phyloP scores from a whole-genome alignment of 2,888 invertebrate genomes.

The Synergus japonicus region DNA sequence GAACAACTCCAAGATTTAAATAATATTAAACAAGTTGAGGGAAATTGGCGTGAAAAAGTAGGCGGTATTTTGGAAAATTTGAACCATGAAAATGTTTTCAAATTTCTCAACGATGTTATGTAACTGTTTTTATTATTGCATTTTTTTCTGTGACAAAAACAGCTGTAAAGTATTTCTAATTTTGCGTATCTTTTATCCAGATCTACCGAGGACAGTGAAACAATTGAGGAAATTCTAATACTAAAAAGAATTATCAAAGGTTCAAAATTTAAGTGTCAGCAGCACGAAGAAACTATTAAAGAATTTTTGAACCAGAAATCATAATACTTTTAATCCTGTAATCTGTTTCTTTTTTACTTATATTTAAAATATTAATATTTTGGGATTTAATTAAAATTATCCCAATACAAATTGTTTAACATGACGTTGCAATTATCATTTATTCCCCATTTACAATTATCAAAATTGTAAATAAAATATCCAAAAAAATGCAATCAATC shows the following conservation, averaged over 20 bases:
- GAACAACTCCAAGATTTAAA: not conserved
- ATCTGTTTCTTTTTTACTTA: not conserved
- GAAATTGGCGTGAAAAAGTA: not conserved
- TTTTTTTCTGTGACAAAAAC: not conserved
- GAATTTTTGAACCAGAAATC: not conserved
- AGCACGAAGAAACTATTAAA: slow-evolving; percentile 17
- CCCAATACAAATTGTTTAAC: not conserved
- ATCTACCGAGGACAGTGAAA: not conserved
- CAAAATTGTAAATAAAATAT: not conserved
- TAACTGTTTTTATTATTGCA: not conserved
- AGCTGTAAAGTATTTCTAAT: not conserved
- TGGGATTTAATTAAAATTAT: not conserved
- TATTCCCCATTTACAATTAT: not conserved
- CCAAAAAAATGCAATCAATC: not conserved
- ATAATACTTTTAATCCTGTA: not conserved
- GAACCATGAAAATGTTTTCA: not conserved
- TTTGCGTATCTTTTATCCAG: not conserved
- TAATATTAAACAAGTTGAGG: not conserved
- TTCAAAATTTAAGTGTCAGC: not conserved
- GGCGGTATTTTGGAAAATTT: not conserved
- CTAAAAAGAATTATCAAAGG: not conserved
- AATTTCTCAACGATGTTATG: not conserved
- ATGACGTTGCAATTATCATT: not conserved
- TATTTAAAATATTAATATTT: not conserved
- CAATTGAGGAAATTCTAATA: not conserved